Percentiles rank a stretch among this genome's conserved stretches.
phyloP scores from a whole-genome alignment of 2,888 invertebrate genomes.

The Parapristionchus giblindavisi region DNA sequence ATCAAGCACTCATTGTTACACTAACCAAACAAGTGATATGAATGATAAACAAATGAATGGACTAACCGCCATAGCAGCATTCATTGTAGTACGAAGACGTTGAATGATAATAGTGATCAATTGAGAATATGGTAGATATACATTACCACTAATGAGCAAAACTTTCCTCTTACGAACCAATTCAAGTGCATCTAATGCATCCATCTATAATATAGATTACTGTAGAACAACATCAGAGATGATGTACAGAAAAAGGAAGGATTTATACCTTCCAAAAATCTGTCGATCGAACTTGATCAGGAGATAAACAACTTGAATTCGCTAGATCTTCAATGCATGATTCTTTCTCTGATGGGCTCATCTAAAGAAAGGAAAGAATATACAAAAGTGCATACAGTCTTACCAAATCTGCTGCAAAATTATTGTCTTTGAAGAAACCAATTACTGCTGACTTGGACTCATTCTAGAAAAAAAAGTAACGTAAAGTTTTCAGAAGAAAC shows the following conservation, averaged over 20 bases:
- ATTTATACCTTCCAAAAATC: conserved; percentile 50
- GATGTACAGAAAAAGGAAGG: background rate
- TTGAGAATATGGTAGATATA: conserved; percentile 86
- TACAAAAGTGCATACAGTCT: background rate
- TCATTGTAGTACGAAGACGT: conserved; percentile 80
- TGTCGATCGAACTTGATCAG: conserved; percentile 12
- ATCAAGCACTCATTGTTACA: background rate
- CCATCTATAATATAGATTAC: conserved; percentile 61
- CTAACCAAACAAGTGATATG: too few species aligned
- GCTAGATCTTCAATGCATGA: conserved; percentile 37
- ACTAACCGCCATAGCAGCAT: conserved; percentile 77
- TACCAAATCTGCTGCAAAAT: conserved; percentile 58
- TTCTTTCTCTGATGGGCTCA: conserved; percentile 35
- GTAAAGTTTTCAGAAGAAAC: conserved; percentile 11
- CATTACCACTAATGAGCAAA: conserved; percentile 83
- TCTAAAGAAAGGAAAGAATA: background rate
- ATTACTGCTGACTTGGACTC: conserved; percentile 36
- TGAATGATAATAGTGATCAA: conserved; percentile 84
- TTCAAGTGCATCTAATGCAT: conserved; percentile 86
- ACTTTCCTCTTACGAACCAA: conserved; percentile 83
- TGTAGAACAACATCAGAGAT: conserved; percentile 1
- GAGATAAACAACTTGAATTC: conserved; percentile 36
- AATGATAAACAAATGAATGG: conserved; percentile 9
- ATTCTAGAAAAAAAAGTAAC: conserved; percentile 17
- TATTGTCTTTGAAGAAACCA: conserved; percentile 53